Evolutionary conservation across 2,797 vertebrate genomes (phyloP), one percentile per base, ranked within the genome.

Genomic region (Scomberomorus guttatus): DNA sequence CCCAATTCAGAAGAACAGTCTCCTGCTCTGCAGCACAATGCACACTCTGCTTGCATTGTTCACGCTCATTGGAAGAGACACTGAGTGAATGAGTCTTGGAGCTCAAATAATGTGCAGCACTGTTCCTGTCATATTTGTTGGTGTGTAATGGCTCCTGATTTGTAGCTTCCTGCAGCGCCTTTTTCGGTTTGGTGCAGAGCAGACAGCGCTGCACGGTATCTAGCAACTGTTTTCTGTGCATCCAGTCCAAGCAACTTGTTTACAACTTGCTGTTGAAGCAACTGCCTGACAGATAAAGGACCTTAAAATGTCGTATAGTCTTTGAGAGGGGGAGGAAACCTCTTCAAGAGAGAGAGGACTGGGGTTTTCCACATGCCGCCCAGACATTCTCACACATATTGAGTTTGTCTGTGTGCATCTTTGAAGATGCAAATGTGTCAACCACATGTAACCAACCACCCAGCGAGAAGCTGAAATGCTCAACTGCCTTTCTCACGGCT

Each of bases 401-500:
- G 90, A 86, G 91, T 91, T 93, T 93, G 93, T 88, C 93, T 89
- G 91, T 72, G 86, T 70, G 77, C 87, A 89, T 91, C 94, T 95
- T 94, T 94, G 94, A 94, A 93, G 91, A 94, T 92, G 93, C 92
- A 92, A 93, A 93, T 92, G 90, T 93, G 92, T 91, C 90, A 91
- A 86, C 93, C 93, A 93, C 93, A 93, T 94, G 92, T 92, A 90
- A 86, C 87, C 90, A 89, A 84, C 92, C 93, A 90, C 91, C 90
- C 90, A 91, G 90, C 78, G 84, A 89, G 90, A 80, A 71, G 85
- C 91, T 22, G 80, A 83, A 87, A 87, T 76, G 85, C 91, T 89
- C 82, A 85, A 81, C 91, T 86, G 90, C 79, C 84, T 91, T 94
- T 92, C 93, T 93, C 93, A 91, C 88, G 88, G 89, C 84, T 93